phyloP scores from a whole-genome alignment of 2,113 vertebrate genomes.

The Nibea coibor region DNA sequence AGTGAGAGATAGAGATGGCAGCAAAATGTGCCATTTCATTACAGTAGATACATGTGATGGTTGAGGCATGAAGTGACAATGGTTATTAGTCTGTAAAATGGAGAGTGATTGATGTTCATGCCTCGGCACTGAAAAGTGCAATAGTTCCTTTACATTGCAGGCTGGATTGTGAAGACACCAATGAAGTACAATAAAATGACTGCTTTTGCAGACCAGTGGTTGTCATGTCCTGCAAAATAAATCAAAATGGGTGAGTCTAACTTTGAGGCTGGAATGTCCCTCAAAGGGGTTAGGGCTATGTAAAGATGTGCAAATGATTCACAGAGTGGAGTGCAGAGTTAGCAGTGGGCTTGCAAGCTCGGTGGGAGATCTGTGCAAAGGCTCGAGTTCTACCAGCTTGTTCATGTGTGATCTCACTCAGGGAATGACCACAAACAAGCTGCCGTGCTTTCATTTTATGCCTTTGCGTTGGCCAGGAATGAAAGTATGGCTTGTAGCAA shows the following conservation, averaged over 20 bases:
- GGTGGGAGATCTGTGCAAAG: conserved; percentile 57
- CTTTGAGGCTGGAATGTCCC: conserved; percentile 49
- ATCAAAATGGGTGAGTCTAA: conserved; percentile 37
- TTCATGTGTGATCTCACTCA: conserved; percentile 69
- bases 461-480: conserved; percentile 71
- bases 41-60: conserved; percentile 29
- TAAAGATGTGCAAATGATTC: conserved; percentile 67
- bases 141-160: conserved; percentile 29
- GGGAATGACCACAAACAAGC: conserved; percentile 75
- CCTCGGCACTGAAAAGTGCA: conserved; percentile 32
- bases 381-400: conserved; percentile 39
- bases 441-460: conserved; percentile 65
- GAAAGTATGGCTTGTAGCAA: conserved; percentile 73
- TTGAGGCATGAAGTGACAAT: conserved; percentile 45
- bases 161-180: conserved; percentile 11
- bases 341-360: conserved; percentile 42
- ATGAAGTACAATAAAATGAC: conserved; percentile 30
- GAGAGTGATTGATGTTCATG: conserved; percentile 54
- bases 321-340: conserved; percentile 28
- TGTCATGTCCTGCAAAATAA: conserved; percentile 55
- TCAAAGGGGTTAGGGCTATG: conserved; percentile 30
- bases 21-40: conserved; percentile 65
- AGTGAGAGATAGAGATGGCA: conserved; percentile 37
- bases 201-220: conserved; percentile 40
- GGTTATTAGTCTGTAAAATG: conserved; percentile 46